Percentiles rank a stretch among this genome's conserved stretches.
phyloP scores from a whole-genome alignment of 2,113 vertebrate species.

The Pungitius pungitius region DNA sequence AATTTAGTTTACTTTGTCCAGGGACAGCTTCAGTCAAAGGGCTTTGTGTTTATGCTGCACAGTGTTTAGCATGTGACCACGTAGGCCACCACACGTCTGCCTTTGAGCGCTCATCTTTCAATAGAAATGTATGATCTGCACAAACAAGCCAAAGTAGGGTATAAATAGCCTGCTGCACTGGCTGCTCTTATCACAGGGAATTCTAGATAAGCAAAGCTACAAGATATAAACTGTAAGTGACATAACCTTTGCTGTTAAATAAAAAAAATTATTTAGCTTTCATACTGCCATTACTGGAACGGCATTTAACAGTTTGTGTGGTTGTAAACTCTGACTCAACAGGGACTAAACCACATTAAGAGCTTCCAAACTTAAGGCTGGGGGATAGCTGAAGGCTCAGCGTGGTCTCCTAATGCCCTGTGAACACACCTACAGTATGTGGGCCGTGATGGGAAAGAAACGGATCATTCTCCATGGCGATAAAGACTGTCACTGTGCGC shows the following conservation, averaged over 20 bases:
- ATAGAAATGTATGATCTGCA: neutral
- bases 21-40: neutral
- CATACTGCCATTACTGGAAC: neutral
- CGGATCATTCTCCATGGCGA: neutral
- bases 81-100: neutral
- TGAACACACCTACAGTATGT: too few species aligned
- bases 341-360: neutral
- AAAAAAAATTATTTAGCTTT: neutral
- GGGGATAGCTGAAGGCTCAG: neutral
- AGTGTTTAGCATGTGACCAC: neutral
- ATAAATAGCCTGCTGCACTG: neutral
- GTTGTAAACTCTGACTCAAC: neutral
- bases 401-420: too few species aligned
- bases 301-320: neutral
- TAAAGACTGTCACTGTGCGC: neutral
- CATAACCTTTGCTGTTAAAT: neutral
- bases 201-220: neutral
- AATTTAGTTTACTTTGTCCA: constrained; percentile 10
- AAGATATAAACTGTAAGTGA: neutral
- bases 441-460: too few species aligned
- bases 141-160: neutral
- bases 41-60: neutral
- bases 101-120: neutral
- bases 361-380: neutral
- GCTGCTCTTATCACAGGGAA: neutral